Conservation (phyloP, 2,797 vertebrate species). For the Vireo griseus region DNA sequence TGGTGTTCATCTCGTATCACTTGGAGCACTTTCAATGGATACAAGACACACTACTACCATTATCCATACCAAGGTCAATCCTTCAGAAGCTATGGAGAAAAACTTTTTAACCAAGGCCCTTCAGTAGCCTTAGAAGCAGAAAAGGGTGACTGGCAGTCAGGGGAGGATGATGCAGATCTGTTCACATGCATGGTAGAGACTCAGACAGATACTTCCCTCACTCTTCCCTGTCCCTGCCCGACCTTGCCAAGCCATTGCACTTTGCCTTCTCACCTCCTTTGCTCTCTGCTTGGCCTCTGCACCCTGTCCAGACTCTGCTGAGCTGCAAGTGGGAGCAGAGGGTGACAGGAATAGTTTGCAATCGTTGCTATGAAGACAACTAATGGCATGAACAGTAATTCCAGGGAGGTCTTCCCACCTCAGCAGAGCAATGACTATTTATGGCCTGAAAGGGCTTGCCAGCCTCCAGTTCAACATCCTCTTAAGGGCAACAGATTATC, state of each 20-base stretch:
- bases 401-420: slow-evolving; percentile 9
- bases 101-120: background rate
- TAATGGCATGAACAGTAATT: background rate
- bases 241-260: background rate
- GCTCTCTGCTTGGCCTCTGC: accelerated
- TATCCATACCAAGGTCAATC: background rate
- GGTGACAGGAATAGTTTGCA: background rate
- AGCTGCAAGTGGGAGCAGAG: background rate
- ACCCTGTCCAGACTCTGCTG: background rate
- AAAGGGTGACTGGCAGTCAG: background rate
- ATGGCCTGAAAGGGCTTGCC: slow-evolving; percentile 9
- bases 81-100: background rate
- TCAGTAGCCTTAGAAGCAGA: background rate
- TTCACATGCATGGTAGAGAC: background rate
- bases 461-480: background rate
- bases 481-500: slow-evolving; percentile 40
- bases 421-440: slow-evolving; percentile 21
- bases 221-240: background rate
- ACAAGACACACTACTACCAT: background rate
- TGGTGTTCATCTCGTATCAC: background rate
- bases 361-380: background rate
- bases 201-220: background rate
- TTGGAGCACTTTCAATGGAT: background rate
- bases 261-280: background rate
- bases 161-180: background rate